phyloP scores from a whole-genome alignment of 2,113 vertebrate species.

The Bambusicola thoracicus region DNA sequence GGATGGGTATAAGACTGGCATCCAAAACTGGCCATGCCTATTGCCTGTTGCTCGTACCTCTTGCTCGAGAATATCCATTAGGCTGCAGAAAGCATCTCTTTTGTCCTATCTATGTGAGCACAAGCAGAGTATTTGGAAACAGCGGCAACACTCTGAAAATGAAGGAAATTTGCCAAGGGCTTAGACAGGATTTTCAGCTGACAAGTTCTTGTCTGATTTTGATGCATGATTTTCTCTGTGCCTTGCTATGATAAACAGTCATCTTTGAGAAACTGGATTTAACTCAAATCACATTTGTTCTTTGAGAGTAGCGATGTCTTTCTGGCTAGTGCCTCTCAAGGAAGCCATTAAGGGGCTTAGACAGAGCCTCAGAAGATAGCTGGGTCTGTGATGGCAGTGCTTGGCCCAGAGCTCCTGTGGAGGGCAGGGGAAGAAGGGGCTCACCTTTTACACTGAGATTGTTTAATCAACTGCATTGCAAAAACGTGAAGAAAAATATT shows the following conservation, averaged over 20 bases:
- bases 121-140: background rate
- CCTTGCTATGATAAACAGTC: background rate
- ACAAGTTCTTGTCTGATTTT: background rate
- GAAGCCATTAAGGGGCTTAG: conserved; percentile 21
- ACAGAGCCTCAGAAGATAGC: background rate
- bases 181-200: background rate
- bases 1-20: background rate
- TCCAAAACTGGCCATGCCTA: background rate
- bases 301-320: conserved; percentile 16
- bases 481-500: conserved; percentile 8
- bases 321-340: background rate
- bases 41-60: background rate
- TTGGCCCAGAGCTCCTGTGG: background rate
- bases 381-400: background rate
- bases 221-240: background rate
- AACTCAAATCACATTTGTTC: conserved; percentile 1
- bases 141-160: background rate
- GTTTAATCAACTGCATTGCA: background rate
- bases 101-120: background rate
- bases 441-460: conserved; percentile 17
- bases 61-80: background rate
- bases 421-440: background rate
- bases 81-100: background rate
- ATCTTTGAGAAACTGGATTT: background rate
- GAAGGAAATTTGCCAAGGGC: background rate